Evolutionary conservation across 30 jellyfish, hydroid and myxozoan species (phyloP).

Genomic region (Nemopilema nomurai): DNA sequence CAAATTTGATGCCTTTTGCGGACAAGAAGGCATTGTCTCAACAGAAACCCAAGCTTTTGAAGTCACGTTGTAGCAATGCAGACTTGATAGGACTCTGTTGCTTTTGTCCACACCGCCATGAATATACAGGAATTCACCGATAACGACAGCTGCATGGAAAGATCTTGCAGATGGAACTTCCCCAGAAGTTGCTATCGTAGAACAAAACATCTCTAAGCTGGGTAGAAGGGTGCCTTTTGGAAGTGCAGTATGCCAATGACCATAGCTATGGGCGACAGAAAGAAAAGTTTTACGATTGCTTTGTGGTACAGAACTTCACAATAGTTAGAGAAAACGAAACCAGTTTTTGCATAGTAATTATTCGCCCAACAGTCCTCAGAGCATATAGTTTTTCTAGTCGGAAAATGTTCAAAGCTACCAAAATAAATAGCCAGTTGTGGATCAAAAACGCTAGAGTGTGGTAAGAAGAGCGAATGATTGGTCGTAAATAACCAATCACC

Average conservation of each 20-base stretch:
- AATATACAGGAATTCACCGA: constrained; percentile 31
- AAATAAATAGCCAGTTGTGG: too few species aligned
- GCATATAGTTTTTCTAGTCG: too few species aligned
- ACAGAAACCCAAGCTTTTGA: constrained; percentile 19
- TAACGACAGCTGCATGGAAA: constrained; percentile 38
- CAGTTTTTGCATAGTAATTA: too few species aligned
- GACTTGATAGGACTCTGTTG: constrained; percentile 12
- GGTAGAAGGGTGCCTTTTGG: too few species aligned
- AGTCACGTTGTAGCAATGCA: constrained; percentile 16
- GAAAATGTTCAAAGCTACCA: too few species aligned
- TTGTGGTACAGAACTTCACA: background rate
- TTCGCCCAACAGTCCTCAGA: too few species aligned
- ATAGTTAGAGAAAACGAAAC: background rate
- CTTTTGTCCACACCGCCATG: constrained; percentile 58
- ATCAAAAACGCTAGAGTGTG: too few species aligned
- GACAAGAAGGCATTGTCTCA: constrained; percentile 9
- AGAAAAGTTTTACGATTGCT: background rate
- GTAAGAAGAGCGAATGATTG: too few species aligned
- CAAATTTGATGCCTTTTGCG: background rate
- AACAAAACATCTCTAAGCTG: constrained; percentile 3
- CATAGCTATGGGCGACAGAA: background rate
- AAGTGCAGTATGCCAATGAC: background rate
- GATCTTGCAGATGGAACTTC: constrained; percentile 50
- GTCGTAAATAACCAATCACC: too few species aligned
- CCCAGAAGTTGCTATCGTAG: constrained; percentile 18